Conservation (phyloP, 1,140 invertebrate genomes). For the Cotesia chilonis region DNA sequence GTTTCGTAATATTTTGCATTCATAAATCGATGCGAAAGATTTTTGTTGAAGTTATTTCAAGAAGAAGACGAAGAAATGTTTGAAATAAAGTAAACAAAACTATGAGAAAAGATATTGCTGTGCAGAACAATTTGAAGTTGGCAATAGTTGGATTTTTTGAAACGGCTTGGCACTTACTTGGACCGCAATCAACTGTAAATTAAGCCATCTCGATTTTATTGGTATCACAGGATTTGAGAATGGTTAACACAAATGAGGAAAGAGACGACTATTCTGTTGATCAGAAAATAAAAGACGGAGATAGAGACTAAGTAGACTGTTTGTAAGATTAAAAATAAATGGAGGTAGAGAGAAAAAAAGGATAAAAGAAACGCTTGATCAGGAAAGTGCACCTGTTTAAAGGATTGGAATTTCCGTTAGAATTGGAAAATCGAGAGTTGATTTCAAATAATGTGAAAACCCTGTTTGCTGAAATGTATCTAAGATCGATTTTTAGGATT, state of each 20-base stretch:
- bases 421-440: too few species aligned
- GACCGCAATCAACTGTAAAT: slow-evolving; percentile 42
- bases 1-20: slow-evolving; percentile 32
- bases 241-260: slow-evolving; percentile 28
- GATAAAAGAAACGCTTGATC: too few species aligned
- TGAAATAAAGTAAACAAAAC: not conserved
- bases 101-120: slow-evolving; percentile 16
- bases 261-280: not conserved
- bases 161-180: slow-evolving; percentile 33
- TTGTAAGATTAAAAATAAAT: not conserved
- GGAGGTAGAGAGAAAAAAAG: too few species aligned
- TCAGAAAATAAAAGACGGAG: not conserved
- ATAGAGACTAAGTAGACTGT: slow-evolving; percentile 7
- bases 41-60: not conserved
- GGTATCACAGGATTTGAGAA: slow-evolving; percentile 27
- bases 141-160: slow-evolving; percentile 17
- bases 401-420: too few species aligned
- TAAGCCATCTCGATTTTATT: slow-evolving; percentile 41
- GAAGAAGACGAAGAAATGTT: not conserved
- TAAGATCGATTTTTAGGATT: too few species aligned
- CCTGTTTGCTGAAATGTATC: too few species aligned
- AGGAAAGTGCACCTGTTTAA: too few species aligned
- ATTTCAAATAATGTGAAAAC: too few species aligned
- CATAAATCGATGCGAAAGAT: slow-evolving; percentile 16
- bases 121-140: slow-evolving; percentile 23